Evolutionary conservation across 2,113 vertebrate species (phyloP).

Genomic region (Cromileptes altivelis): DNA sequence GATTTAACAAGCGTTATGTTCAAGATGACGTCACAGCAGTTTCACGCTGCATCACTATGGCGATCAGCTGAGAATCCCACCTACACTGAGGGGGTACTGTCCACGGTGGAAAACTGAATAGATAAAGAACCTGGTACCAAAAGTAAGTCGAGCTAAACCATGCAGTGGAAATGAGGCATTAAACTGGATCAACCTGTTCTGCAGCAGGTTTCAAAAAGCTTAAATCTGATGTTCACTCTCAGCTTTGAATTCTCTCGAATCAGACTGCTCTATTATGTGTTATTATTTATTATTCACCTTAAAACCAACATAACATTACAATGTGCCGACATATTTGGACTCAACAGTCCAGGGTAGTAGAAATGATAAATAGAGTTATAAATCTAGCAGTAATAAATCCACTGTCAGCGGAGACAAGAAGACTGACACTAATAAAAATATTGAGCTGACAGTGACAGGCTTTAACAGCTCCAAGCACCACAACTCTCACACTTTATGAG

Average conservation of each 20-base stretch:
- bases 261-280: not conserved
- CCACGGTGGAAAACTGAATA: no score
- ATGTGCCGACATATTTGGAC: not conserved
- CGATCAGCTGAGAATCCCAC: no score
- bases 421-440: constrained; percentile 40
- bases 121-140: no score
- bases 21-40: no score
- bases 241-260: not conserved
- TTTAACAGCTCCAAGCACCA: constrained; percentile 25
- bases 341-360: not conserved
- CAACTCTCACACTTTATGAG: constrained; percentile 50
- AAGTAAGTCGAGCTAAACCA: no score
- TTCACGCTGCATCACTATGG: no score
- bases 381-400: not conserved
- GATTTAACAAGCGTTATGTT: no score
- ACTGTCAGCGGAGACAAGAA: constrained; percentile 24
- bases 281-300: not conserved
- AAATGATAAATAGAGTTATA: constrained; percentile 28
- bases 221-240: not conserved
- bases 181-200: not conserved
- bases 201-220: not conserved
- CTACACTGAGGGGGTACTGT: no score
- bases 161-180: not conserved
- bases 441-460: constrained; percentile 30
- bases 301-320: not conserved